These are phyloP conservation scores for Carassius auratus DNA, from an alignment of 2,113 vertebrate species.

Conservation along the genomic window DNA sequence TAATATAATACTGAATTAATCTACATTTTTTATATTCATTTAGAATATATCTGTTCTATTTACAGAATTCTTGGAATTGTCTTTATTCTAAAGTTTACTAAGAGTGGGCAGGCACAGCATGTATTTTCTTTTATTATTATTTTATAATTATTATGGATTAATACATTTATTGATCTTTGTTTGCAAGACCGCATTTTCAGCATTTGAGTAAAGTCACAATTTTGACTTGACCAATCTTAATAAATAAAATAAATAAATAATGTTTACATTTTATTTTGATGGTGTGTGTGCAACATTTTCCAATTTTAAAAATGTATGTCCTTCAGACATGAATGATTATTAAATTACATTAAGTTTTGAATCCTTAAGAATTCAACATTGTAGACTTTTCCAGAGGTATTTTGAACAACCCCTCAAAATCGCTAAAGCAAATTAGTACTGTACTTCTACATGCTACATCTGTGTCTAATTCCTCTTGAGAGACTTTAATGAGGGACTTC, in stretches of 20 bases:
- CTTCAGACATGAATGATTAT: background rate
- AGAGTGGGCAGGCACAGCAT: background rate
- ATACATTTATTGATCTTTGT: background rate
- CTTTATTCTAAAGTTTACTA: background rate
- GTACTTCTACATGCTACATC: slow-evolving; percentile 77
- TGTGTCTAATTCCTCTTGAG: slow-evolving; percentile 83
- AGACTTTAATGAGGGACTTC: slow-evolving; percentile 88
- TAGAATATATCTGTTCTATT: background rate
- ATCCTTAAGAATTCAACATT: background rate
- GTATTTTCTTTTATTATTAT: background rate
- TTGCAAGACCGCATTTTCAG: background rate
- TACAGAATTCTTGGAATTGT: background rate
- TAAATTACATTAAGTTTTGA: background rate
- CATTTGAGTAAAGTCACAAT: background rate
- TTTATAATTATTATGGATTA: background rate
- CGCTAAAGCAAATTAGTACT: slow-evolving; percentile 68
- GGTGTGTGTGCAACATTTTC: background rate
- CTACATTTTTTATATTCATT: background rate
- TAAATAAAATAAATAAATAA: background rate
- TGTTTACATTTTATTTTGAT: background rate
- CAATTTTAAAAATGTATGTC: background rate
- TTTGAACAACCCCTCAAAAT: slow-evolving; percentile 10
- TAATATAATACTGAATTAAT: background rate
- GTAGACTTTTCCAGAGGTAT: background rate
- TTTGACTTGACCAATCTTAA: background rate